Evolutionary conservation across 2,888 invertebrate species (phyloP), one percentile per base, ranked within the genome.

Genomic region (Cinara cedri): DNA sequence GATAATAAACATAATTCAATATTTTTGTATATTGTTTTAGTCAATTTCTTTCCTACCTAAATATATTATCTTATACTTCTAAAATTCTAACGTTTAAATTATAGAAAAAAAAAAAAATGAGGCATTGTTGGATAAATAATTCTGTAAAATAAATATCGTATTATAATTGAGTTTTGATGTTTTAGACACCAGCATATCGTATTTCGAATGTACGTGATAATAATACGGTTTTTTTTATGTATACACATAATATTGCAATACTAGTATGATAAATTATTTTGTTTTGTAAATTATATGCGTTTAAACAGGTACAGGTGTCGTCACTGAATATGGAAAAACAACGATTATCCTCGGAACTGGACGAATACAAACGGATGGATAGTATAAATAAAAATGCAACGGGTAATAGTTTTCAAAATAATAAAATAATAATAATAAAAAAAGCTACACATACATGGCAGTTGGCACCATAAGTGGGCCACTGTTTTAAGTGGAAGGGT

Each of bases 281-380:
- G 16, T 57, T 57, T 71, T 57, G 21, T 54, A 11, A 34, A n/a
- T n/a, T n/a, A 19, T 55, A 19, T 26, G 11, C n/a, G 34, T 34
- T 34, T 34, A 57, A 60, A 55, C 49, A 78, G 55, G 42, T 46
- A 14, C 70, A 74, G 3, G 63, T 72, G n/a, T 54, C 81, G 46
- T 63, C 54, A 1, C 51, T 81, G 68, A 68, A 24, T 24, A 55
- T 65, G 11, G 81, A 76, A 10, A 75, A 81, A 49, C 60, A 74
- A 16, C 60, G 19, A 8, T 42, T 81, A 34, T 46, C 68, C 0
- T 46, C 46, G 0, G 68, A 78, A 60, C 21, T 78, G 11, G 78
- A 66, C 10, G 68, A 57, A 68, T 34, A 51, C 19, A 78, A 70
- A 60, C 19, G 14, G 26, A 26, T 14, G 16, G 66, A 76, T 8